Percentiles rank a stretch among this genome's conserved stretches.
phyloP scores from a whole-genome alignment of 2,113 vertebrate species.

The Barnardius zonarius region DNA sequence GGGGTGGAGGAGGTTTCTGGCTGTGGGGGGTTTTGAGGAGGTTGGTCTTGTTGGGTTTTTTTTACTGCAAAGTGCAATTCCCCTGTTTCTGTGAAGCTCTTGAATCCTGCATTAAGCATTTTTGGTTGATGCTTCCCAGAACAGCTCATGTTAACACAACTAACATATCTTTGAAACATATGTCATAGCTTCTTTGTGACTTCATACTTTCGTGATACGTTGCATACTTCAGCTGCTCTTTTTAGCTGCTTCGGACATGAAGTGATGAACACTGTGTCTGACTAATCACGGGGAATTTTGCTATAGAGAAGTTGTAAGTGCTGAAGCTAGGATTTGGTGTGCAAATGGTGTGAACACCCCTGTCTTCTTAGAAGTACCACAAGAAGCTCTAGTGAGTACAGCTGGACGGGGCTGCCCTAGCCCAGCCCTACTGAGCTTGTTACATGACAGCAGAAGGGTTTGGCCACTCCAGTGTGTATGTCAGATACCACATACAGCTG shows the following conservation, averaged over 20 bases:
- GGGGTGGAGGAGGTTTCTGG: not conserved
- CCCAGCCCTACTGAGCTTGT: not conserved
- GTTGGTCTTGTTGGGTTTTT: not conserved
- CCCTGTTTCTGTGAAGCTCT: not conserved
- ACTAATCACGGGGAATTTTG: not conserved
- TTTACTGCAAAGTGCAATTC: not conserved
- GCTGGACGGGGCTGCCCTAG: not conserved
- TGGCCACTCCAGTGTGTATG: not conserved
- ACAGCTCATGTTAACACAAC: not conserved
- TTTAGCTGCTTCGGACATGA: not conserved
- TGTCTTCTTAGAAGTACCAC: not conserved
- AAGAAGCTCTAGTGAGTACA: not conserved
- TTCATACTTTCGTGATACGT: not conserved
- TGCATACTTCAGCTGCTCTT: not conserved
- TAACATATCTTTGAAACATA: not conserved
- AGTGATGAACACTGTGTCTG: not conserved
- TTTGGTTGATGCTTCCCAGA: conserved; percentile 23
- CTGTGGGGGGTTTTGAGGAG: not conserved
- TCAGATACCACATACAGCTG: not conserved
- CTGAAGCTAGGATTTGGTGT: not conserved
- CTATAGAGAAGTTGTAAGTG: not conserved
- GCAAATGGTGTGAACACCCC: not conserved
- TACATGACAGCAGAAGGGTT: not conserved
- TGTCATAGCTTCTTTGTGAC: not conserved
- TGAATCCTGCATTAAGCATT: not conserved